Percentiles rank a stretch among this genome's conserved stretches.
Evolutionary conservation across 2,888 invertebrate species (phyloP).

Genomic region (Tuta absoluta): DNA sequence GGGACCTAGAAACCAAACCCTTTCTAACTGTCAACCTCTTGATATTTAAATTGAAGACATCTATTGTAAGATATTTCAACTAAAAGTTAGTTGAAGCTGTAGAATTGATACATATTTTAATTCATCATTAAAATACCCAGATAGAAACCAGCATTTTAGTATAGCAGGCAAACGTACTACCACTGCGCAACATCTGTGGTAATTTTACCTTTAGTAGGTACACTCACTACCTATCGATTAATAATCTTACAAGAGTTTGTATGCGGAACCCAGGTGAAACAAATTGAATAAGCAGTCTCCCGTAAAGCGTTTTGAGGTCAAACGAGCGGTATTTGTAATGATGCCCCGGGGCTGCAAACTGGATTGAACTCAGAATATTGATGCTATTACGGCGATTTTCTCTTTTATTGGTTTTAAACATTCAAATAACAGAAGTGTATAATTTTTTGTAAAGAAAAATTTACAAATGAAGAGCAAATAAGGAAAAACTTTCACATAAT

Average conservation of each 20-base stretch:
- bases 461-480: neutral
- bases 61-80: too few relatives aligned
- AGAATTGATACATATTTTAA: too few relatives aligned
- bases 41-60: too few relatives aligned
- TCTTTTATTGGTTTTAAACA: constrained; percentile 1
- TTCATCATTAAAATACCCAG: too few relatives aligned
- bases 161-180: too few relatives aligned
- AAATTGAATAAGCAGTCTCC: constrained; percentile 27
- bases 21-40: too few relatives aligned
- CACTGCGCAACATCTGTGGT: too few relatives aligned
- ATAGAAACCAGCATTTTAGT: too few relatives aligned
- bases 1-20: too few relatives aligned
- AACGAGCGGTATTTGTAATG: constrained; percentile 27
- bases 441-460: neutral
- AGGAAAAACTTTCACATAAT: neutral
- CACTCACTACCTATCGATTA: constrained; percentile 3
- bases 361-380: constrained; percentile 24
- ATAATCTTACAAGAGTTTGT: neutral
- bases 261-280: constrained; percentile 21
- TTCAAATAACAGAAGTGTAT: neutral
- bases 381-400: constrained; percentile 22
- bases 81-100: too few relatives aligned
- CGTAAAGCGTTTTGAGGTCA: constrained; percentile 24
- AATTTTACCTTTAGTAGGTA: too few relatives aligned
- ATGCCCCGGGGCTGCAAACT: constrained; percentile 25